Percentiles rank a stretch among this genome's conserved stretches.
Evolutionary conservation across 2,113 vertebrate species (phyloP).

Genomic region (Erythrocercus mccallii): DNA sequence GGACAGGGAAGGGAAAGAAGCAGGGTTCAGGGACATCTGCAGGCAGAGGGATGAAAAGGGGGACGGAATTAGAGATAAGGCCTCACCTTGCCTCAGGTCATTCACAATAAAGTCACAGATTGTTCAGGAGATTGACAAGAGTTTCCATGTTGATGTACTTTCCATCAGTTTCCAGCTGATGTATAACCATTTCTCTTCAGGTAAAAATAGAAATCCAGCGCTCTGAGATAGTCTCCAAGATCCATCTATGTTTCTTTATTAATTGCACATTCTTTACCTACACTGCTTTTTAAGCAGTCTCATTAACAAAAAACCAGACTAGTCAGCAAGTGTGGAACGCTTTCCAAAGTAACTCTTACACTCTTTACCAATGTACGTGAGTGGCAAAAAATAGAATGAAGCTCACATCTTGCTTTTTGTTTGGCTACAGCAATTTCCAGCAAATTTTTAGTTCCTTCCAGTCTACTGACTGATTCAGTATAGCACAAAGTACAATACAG

Average conservation of each 20-base stretch:
- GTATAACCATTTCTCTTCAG: neutral
- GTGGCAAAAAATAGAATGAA: neutral
- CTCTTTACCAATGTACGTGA: neutral
- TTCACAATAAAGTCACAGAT: neutral
- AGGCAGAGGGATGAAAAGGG: neutral
- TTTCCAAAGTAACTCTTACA: neutral
- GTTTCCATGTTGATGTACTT: neutral
- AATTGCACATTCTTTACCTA: neutral
- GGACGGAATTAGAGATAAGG: neutral
- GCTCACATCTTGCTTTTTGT: neutral
- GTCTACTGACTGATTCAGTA: neutral
- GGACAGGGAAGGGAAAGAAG: neutral
- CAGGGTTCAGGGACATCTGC: neutral
- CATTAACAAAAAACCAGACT: neutral
- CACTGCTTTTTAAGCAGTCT: neutral
- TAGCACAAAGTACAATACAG: neutral
- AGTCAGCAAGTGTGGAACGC: neutral
- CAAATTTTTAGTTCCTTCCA: neutral
- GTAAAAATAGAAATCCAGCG: neutral
- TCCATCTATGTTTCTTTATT: neutral
- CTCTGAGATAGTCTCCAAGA: neutral
- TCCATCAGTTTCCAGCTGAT: neutral
- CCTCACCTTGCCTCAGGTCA: neutral
- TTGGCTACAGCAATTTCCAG: neutral
- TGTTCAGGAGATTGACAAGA: neutral